phyloP scores from a whole-genome alignment of 2,113 vertebrate genomes.

The Puma concolor region DNA sequence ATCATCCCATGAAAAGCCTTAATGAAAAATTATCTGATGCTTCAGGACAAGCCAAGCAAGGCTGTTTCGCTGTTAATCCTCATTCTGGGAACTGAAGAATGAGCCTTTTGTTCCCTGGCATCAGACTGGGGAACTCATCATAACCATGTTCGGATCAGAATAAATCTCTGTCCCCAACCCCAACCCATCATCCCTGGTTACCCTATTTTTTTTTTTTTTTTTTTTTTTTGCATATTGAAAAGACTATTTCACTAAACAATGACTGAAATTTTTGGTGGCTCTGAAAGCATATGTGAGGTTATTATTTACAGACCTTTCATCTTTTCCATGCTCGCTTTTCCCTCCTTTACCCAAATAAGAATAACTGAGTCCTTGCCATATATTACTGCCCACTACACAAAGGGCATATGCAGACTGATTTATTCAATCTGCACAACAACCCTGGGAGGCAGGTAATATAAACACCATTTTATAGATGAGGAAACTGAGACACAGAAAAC shows the following conservation, averaged over 20 bases:
- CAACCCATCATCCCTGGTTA: constrained; percentile 3
- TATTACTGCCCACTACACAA: neutral
- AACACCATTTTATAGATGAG: constrained; percentile 29
- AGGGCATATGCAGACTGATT: neutral
- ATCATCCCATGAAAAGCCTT: neutral
- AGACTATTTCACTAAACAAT: neutral
- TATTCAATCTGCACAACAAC: neutral
- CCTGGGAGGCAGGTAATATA: neutral
- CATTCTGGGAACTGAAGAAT: constrained; percentile 60
- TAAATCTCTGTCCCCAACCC: constrained; percentile 9
- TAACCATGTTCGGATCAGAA: constrained; percentile 30
- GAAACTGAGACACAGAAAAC: constrained; percentile 19
- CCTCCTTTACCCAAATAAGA: neutral
- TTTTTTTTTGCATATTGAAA: neutral
- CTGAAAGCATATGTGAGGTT: neutral
- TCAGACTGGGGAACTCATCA: constrained; percentile 39
- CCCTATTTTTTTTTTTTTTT: neutral
- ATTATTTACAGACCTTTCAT: neutral
- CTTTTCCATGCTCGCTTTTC: neutral
- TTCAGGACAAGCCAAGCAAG: constrained; percentile 40
- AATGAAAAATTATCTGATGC: constrained; percentile 42
- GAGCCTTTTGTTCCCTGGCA: constrained; percentile 58
- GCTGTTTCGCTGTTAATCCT: constrained; percentile 8
- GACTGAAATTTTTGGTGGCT: neutral
- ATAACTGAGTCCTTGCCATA: neutral